Percentiles rank a stretch among this genome's conserved stretches.
These are phyloP conservation scores for Rynchops niger DNA, from an alignment of 2,113 vertebrate genomes.

Conservation along the genomic window DNA sequence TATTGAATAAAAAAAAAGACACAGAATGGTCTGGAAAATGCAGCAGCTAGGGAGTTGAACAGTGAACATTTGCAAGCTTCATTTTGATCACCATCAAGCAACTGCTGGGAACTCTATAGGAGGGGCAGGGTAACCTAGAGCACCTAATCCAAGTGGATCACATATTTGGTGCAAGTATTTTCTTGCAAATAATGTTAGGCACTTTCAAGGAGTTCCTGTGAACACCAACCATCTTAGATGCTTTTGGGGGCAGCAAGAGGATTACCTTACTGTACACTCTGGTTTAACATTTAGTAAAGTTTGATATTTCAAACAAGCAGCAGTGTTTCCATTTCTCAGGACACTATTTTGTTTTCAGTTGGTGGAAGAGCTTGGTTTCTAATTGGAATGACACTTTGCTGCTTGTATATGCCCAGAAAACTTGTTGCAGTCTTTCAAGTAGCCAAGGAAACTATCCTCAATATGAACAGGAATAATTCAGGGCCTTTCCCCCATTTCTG, in stretches of 20 bases:
- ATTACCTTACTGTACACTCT: neutral
- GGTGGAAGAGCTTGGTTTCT: neutral
- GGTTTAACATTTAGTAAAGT: neutral
- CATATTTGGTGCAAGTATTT: neutral
- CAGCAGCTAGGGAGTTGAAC: neutral
- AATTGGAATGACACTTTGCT: neutral
- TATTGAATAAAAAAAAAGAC: neutral
- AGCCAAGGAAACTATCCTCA: conserved; percentile 14
- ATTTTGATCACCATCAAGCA: neutral
- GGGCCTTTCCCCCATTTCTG: neutral
- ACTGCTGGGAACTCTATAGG: neutral
- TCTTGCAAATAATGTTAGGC: neutral
- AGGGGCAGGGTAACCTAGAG: neutral
- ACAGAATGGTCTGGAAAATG: neutral
- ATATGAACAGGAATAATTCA: neutral
- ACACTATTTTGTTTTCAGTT: neutral
- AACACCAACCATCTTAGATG: neutral
- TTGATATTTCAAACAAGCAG: neutral
- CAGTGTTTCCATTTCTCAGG: neutral
- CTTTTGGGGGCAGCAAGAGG: neutral
- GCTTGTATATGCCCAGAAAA: neutral
- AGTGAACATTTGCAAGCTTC: neutral
- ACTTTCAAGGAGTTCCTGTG: neutral
- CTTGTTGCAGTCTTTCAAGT: neutral
- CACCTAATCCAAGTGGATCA: neutral